Evolutionary conservation across 2,797 vertebrate species (phyloP), one percentile per base, ranked within the genome.

Genomic region (Pseudomugil gertrudae): DNA sequence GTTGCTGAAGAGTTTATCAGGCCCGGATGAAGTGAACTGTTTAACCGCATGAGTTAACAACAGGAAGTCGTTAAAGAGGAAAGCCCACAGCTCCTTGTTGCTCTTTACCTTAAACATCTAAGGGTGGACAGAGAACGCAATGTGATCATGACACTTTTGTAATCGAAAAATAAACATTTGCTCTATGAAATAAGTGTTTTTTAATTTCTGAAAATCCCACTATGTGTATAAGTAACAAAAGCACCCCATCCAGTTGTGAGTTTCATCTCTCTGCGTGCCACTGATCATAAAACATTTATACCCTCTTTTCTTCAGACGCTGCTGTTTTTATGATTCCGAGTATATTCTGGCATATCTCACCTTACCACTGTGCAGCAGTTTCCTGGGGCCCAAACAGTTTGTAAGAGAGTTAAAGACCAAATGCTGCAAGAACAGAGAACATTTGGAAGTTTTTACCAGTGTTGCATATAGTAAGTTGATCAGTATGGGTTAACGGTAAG

Each of bases 31-130:
- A 3, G 93, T 93, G 56, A 99, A 98, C 87, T 96, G 97, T 75
- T 96, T 98, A 11, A 93, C 89, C 51, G 95, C 88, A 80, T 96
- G 93, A 54, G 98, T 99, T 72, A 99, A 93, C 21, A 99, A 95
- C 72, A 99, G 94, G 87, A 99, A 98, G 93, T 99, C 98, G 0
- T 94, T 99, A 86, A 99, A 99, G 68, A 99, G 96, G 81, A 99
- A 98, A 23, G 93, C 95, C 0, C 95, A 96, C 6, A 99, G 94
- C 63, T 99, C 98, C 90, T 98, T 98, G 72, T 87, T 97, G 93
- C 98, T 98, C 93, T 99, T 99, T 32, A 87, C 94, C 63, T 92
- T 92, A 82, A 76, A 76, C 77, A 92, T 87, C 90, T 92, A 29
- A 6, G 32, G 45, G 30, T 3, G 19, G 33, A 47, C 9, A 68